Evolutionary conservation across 2,888 invertebrate genomes (phyloP).

Genomic region (Allolobophora icterica): DNA sequence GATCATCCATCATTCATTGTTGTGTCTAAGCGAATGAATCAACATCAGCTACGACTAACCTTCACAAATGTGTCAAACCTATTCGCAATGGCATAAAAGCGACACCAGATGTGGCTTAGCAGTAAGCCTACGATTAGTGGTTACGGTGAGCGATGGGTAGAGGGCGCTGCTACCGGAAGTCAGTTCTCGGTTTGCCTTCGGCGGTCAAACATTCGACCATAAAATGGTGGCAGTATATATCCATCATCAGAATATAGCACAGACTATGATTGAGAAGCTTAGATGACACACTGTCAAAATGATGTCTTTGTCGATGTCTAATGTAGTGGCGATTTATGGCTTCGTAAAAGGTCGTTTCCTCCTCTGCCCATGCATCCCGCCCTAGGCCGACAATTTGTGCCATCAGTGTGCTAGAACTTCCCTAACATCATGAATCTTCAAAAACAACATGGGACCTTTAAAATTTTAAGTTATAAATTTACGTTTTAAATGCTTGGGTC

Average conservation of each 20-base stretch:
- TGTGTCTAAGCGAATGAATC: not conserved
- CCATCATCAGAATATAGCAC: not conserved
- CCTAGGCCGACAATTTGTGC: too few relatives aligned
- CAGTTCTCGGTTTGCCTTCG: not conserved
- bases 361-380: too few relatives aligned
- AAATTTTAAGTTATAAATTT: too few relatives aligned
- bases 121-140: not conserved
- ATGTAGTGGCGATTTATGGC: not conserved
- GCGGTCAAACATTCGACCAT: not conserved
- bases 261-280: not conserved
- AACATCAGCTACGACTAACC: not conserved
- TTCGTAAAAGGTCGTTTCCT: not conserved
- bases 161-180: slow-evolving; percentile 15
- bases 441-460: too few relatives aligned
- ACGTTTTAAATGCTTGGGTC: too few relatives aligned
- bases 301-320: not conserved
- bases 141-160: not conserved
- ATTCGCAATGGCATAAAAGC: not conserved
- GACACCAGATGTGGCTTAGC: not conserved
- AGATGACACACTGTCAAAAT: not conserved
- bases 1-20: not conserved
- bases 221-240: not conserved
- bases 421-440: too few relatives aligned
- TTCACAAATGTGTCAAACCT: not conserved
- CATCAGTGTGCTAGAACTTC: too few relatives aligned